Evolutionary conservation across 2,113 vertebrate genomes (phyloP), one percentile per base, ranked within the genome.

Genomic region (Pungitius pungitius): DNA sequence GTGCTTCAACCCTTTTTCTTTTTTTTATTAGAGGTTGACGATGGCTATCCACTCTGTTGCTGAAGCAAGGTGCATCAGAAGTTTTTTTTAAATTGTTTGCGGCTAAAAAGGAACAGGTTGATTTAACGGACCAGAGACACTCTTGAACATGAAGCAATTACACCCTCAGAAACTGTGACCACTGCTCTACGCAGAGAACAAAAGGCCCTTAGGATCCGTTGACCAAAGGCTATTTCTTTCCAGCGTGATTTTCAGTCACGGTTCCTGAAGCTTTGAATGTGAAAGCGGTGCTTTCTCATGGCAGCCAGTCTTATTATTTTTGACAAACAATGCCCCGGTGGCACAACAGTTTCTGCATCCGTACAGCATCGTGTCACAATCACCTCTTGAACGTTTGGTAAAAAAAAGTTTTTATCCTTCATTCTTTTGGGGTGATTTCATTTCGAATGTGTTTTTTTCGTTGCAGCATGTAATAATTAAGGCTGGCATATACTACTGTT

Each of bases 101-200:
- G 30, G 30, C 49, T 39, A 37, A 18, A 17, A 52, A 64, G 33
- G 60, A 77, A 67, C 47, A 62, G 7, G 57, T 76, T 67, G 33
- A 27, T 8, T 49, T 76, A 74, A 80, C 56, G 64, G 63, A 56
- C 26, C 70, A 69, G n/a, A 65, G 37, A 77, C 51, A 54, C 61
- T 60, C 79, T 82, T 80, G 57, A 74, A 71, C 79, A 77, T 73
- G 61, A 80, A 47, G 20, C 65, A 71, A 68, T 82, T 67, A 58
- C 62, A 42, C 18, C 27, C n/a, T 35, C 14, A 30, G 45, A 69
- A 30, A 66, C 70, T 73, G 56, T 73, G 59, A 69, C 47, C 39
- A 75, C 40, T 30, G 17, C 30, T 52, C 43, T 33, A 35, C 47
- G 9, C 30, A 49, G 24, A 52, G 12, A 74, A 43, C 45, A 40